phyloP scores from a whole-genome alignment of 2,797 vertebrate genomes.

The Dromococcyx pavoninus region DNA sequence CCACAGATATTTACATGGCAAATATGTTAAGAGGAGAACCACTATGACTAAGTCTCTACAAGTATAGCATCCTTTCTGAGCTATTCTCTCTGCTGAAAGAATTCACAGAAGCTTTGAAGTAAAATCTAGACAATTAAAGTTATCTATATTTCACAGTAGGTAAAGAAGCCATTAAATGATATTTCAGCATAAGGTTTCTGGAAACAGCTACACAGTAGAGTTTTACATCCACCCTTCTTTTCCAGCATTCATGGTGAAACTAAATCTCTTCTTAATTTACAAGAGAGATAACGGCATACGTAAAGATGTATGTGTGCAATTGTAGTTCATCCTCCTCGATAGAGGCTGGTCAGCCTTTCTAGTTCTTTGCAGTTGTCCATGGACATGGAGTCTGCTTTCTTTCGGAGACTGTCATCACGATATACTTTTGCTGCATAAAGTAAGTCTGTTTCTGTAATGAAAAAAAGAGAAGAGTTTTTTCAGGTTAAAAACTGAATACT shows the following conservation, averaged over 20 bases:
- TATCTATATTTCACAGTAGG: conserved; percentile 77
- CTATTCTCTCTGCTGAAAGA: conserved; percentile 73
- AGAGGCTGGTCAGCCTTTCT: conserved; percentile 92
- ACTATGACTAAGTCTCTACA: conserved; percentile 74
- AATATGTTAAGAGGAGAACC: conserved; percentile 70
- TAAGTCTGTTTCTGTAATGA: conserved; percentile 90
- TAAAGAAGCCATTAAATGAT: conserved; percentile 75
- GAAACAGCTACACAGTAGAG: conserved; percentile 75
- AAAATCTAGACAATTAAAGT: conserved; percentile 74
- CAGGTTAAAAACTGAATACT: not conserved
- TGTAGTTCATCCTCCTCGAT: conserved; percentile 88
- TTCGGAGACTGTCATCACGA: conserved; percentile 90
- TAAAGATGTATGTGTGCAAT: not conserved
- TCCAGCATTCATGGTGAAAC: conserved; percentile 69
- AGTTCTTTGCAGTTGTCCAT: conserved; percentile 98
- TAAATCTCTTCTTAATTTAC: conserved; percentile 72
- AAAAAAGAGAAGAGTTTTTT: not conserved
- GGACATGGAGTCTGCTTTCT: conserved; percentile 92
- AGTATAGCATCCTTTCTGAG: conserved; percentile 67
- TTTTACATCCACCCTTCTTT: conserved; percentile 72
- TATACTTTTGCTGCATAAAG: conserved; percentile 95
- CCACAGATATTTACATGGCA: conserved; percentile 80
- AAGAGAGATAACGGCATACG: conserved; percentile 30
- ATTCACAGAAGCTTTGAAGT: conserved; percentile 72
- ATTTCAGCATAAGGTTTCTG: conserved; percentile 75